Evolutionary conservation across 2,113 vertebrate species (phyloP).

Genomic region (Strigops habroptila): DNA sequence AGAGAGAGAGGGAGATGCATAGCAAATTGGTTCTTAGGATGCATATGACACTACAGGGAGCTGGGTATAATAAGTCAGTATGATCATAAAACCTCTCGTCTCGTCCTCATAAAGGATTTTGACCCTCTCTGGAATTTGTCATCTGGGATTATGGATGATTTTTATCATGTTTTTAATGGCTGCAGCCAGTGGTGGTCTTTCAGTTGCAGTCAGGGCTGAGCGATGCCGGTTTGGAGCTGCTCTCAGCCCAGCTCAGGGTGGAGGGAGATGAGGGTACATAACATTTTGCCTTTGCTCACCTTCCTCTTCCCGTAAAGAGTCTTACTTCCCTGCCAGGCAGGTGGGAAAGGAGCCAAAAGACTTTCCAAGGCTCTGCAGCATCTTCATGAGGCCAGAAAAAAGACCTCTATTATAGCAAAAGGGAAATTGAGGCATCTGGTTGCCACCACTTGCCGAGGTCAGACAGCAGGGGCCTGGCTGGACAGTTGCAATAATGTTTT

Average conservation of each 20-base stretch:
- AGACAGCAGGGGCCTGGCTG: not conserved
- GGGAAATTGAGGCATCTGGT: not conserved
- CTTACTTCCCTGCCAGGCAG: not conserved
- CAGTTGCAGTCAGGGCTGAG: not conserved
- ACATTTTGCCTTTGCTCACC: not conserved
- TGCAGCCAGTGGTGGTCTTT: not conserved
- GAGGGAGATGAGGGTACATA: accelerated
- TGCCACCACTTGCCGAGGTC: not conserved
- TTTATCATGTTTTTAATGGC: not conserved
- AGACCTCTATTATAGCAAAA: not conserved
- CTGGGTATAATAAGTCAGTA: not conserved
- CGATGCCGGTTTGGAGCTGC: not conserved
- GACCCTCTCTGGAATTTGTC: slow-evolving; percentile 30
- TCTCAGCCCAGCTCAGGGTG: accelerated
- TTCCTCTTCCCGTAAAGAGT: not conserved
- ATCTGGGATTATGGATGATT: not conserved
- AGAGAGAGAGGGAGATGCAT: not conserved
- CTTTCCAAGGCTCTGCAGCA: not conserved
- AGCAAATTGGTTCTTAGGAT: slow-evolving; percentile 44
- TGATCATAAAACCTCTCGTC: slow-evolving; percentile 23
- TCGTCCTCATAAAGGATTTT: slow-evolving; percentile 18
- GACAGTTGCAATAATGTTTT: not conserved
- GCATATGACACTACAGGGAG: slow-evolving; percentile 38
- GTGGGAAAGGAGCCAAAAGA: not conserved
- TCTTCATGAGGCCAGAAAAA: not conserved